Base-by-base conservation (phyloP, 2,113 vertebrate species). In the Myotis yumanensis region DNA sequence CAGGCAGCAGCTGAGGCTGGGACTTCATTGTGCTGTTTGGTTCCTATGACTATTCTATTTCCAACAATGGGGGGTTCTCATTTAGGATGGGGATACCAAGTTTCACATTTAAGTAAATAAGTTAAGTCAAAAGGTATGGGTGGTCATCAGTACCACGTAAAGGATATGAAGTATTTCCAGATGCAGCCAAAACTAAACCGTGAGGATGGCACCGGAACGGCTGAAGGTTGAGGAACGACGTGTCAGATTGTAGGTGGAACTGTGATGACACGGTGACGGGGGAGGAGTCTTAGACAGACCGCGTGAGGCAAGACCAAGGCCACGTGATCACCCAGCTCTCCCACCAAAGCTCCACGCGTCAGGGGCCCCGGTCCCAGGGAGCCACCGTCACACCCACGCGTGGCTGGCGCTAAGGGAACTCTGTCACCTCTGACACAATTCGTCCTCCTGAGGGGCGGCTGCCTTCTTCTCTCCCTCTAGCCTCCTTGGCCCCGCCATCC, bases 81-180 rank as follows among this genome's bases (percentile, higher is more conserved):
- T 71, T 82, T 37, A 83, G 20, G 73, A 64, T 1, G 37, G 32
- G 66, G 54, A 82, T 22, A 51, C 5, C 37, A 88, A 76, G 66
- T 66, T 91, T 94, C 32, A 40, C 17, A 54, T 86, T 80, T 79
- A 89, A 93, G 73, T 82, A 82, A 94, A 77, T 69, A 17, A 4
- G 40, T 68, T 52, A 46, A 51, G 81, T 25, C 51, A 73, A 51
- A 88, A 90, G 62, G 43, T 30, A 76, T 14, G 28, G 73, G 73
- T 57, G 28, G 89, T 37, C 83, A 59, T 88, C n/a, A 28, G 9
- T 9, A 69, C 10, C 16, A 46, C 4, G 22, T 62, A 25, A 64
- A 76, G 57, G n/a, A 76, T 32, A 88, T 54, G 23, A 87, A 71
- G 25, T 48, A 35, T 83, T 18, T 77, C 37, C 28, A 72, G 66